These are phyloP conservation scores for Ophiodon elongatus DNA, from an alignment of 2,113 vertebrate species.

Conservation along the genomic window DNA sequence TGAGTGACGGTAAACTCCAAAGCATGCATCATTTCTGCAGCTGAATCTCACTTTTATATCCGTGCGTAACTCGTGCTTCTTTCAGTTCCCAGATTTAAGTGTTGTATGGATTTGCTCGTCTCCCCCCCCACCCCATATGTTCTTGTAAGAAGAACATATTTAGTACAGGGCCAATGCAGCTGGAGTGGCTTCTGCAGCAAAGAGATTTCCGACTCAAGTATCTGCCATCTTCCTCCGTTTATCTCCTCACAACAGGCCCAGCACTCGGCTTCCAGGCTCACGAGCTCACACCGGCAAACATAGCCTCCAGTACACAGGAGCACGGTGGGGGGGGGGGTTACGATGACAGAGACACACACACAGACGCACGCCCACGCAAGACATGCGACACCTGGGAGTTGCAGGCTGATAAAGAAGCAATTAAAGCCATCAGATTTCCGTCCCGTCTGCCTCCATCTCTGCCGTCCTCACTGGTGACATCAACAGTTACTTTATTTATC, in stretches of 20 bases:
- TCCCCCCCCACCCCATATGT: conserved; percentile 20
- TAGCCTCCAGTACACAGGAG: conserved; percentile 32
- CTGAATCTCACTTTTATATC: conserved; percentile 16
- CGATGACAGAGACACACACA: conserved; percentile 29
- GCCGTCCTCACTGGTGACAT: conserved; percentile 36
- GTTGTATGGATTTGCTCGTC: conserved; percentile 8
- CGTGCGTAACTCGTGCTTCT: neutral
- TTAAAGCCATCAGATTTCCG: conserved; percentile 51
- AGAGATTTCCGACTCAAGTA: conserved; percentile 54
- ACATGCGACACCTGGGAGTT: conserved; percentile 34
- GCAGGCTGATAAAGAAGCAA: conserved; percentile 55
- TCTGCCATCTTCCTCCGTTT: conserved; percentile 59
- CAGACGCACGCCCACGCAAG: conserved; percentile 8
- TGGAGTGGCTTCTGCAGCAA: conserved; percentile 35
- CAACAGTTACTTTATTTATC: conserved; percentile 40
- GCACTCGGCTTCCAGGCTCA: conserved; percentile 49
- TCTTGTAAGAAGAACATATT: conserved; percentile 30
- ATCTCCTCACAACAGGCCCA: conserved; percentile 54
- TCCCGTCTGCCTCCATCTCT: conserved; percentile 1
- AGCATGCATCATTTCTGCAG: neutral
- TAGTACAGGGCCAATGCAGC: conserved; percentile 12
- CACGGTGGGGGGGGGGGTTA: conserved; percentile 4
- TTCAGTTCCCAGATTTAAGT: neutral
- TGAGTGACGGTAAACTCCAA: neutral
- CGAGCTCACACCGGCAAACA: conserved; percentile 32